phyloP scores from a whole-genome alignment of 2,797 vertebrate genomes.

The Lerista edwardsae region DNA sequence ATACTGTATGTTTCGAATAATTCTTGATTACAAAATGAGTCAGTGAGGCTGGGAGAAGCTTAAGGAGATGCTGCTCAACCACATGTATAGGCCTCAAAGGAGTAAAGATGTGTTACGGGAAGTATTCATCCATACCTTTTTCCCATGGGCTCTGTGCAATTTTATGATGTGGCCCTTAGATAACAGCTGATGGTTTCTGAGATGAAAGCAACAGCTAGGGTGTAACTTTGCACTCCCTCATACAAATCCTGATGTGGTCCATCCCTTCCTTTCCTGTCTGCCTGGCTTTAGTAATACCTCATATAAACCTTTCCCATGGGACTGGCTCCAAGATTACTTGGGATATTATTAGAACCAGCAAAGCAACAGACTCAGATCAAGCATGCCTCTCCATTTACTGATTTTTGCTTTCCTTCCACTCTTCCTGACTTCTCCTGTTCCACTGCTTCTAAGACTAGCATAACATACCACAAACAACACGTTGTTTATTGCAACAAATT shows the following conservation, averaged over 20 bases:
- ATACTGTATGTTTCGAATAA: neutral
- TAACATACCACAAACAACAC: neutral
- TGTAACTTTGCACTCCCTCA: neutral
- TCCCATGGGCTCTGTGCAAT: neutral
- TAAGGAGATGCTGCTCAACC: neutral
- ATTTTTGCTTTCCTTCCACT: conserved; percentile 56
- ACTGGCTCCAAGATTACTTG: neutral
- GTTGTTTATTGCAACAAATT: neutral
- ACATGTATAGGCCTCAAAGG: neutral
- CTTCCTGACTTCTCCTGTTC: conserved; percentile 47
- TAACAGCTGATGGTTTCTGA: neutral
- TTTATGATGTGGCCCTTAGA: neutral
- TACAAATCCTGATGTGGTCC: neutral
- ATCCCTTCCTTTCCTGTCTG: neutral
- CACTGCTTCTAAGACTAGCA: neutral
- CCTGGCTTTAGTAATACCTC: accelerated
- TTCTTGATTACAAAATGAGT: neutral
- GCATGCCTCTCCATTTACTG: neutral
- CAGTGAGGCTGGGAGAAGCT: neutral
- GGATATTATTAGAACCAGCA: neutral
- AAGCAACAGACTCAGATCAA: neutral
- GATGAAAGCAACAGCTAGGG: neutral
- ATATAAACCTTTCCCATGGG: accelerated
- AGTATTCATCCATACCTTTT: neutral
- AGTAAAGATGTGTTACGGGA: neutral